Evolutionary conservation across 2,797 vertebrate genomes (phyloP).

Genomic region (Acropternis orthonyx): DNA sequence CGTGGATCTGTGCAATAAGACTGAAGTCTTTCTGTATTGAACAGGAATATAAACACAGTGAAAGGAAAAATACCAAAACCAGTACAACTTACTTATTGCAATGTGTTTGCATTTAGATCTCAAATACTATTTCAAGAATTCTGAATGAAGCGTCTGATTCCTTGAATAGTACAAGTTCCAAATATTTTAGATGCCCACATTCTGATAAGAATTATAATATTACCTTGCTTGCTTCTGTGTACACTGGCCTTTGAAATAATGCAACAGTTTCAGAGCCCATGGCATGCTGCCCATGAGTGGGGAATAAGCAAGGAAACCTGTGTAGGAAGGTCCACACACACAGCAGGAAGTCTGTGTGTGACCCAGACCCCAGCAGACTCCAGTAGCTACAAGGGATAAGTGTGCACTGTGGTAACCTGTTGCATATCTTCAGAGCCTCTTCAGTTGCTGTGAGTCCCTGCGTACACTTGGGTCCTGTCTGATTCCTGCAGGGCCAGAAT

Average conservation of each 20-base stretch:
- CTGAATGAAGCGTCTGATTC: neutral
- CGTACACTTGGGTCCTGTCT: neutral
- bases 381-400: neutral
- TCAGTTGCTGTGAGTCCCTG: neutral
- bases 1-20: neutral
- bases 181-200: neutral
- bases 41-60: neutral
- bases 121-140: slow-evolving; percentile 5
- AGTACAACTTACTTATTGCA: neutral
- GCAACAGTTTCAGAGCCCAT: neutral
- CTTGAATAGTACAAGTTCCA: neutral
- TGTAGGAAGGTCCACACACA: neutral
- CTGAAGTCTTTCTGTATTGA: neutral
- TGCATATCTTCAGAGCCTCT: neutral
- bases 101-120: neutral
- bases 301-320: neutral
- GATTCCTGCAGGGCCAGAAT: neutral
- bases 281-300: neutral
- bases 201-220: neutral
- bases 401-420: neutral
- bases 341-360: neutral
- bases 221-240: neutral
- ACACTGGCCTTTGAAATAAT: neutral
- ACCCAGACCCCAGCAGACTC: neutral
- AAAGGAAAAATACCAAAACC: neutral